These are phyloP conservation scores for Miltochrista miniata DNA, from an alignment of 2,888 invertebrate genomes.

Conservation along the genomic window DNA sequence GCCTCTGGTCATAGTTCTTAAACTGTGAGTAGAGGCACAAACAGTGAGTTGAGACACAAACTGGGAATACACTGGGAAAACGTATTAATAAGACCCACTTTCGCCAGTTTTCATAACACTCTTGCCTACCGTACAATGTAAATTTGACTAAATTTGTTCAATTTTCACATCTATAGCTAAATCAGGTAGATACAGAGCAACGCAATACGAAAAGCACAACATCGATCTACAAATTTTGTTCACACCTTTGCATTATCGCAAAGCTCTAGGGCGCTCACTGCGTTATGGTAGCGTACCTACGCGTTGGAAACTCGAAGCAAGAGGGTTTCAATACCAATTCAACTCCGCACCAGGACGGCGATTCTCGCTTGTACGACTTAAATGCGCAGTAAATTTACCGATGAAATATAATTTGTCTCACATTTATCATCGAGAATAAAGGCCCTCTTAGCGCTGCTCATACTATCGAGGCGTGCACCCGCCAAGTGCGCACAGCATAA, in stretches of 20 bases:
- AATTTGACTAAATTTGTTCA: conserved; percentile 4
- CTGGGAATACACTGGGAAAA: too few species aligned
- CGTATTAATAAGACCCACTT: not conserved
- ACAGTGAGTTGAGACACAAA: not conserved
- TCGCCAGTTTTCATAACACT: not conserved
- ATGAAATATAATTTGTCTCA: too few species aligned
- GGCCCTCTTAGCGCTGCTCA: too few species aligned
- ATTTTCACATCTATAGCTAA: conserved; percentile 15
- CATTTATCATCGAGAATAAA: too few species aligned
- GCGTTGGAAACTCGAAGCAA: too few species aligned
- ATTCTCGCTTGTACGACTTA: too few species aligned
- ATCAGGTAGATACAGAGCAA: conserved; percentile 27
- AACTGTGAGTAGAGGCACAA: not conserved
- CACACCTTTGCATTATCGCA: conserved; percentile 55
- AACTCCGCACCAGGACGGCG: too few species aligned
- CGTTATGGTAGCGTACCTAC: too few species aligned
- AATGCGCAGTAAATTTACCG: too few species aligned
- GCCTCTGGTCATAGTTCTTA: conserved; percentile 30
- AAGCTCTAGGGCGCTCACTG: conserved; percentile 35
- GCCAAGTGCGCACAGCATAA: too few species aligned
- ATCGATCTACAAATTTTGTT: conserved; percentile 42
- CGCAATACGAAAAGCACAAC: conserved; percentile 55
- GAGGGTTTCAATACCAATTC: too few species aligned
- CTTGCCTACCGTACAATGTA: not conserved
- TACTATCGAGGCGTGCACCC: too few species aligned